These are phyloP conservation scores for Drosophila rufa DNA, from an alignment of 1,140 invertebrate species.

Conservation along the genomic window DNA sequence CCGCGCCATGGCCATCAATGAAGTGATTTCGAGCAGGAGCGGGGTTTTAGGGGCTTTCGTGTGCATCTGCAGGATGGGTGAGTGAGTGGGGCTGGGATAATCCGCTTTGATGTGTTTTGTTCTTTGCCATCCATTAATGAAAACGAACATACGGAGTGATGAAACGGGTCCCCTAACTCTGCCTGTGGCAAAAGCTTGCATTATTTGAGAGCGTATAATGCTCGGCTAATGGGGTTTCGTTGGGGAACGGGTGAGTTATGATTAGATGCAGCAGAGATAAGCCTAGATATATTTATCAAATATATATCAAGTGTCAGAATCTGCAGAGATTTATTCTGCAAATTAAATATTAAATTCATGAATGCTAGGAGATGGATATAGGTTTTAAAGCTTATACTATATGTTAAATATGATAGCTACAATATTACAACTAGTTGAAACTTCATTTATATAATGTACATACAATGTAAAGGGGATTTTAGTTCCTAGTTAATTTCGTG, in stretches of 20 bases:
- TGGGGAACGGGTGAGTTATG: constrained; percentile 2
- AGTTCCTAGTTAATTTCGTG: not conserved
- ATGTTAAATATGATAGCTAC: not conserved
- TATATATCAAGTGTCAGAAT: not conserved
- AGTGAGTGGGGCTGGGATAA: constrained; percentile 10
- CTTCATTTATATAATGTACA: not conserved
- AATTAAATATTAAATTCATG: no score
- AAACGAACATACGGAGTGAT: constrained; percentile 1
- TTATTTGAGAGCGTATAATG: constrained; percentile 2
- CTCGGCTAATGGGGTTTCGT: constrained; percentile 2
- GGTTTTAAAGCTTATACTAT: not conserved
- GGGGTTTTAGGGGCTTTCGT: not conserved
- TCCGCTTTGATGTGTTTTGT: constrained; percentile 35
- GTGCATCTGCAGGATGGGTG: constrained; percentile 27
- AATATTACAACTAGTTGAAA: not conserved
- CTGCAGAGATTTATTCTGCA: not conserved
- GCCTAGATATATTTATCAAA: not conserved
- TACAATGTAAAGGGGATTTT: no score
- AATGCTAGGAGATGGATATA: not conserved
- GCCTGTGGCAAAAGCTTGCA: not conserved
- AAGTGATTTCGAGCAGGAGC: constrained; percentile 15
- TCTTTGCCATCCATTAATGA: constrained; percentile 43
- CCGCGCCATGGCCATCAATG: constrained; percentile 26
- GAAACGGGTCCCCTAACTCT: not conserved
- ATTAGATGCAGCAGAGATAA: not conserved